Percentiles rank a stretch among this genome's conserved stretches.
Evolutionary conservation across 2,113 vertebrate genomes (phyloP).

Genomic region (Cephalophus harveyi): DNA sequence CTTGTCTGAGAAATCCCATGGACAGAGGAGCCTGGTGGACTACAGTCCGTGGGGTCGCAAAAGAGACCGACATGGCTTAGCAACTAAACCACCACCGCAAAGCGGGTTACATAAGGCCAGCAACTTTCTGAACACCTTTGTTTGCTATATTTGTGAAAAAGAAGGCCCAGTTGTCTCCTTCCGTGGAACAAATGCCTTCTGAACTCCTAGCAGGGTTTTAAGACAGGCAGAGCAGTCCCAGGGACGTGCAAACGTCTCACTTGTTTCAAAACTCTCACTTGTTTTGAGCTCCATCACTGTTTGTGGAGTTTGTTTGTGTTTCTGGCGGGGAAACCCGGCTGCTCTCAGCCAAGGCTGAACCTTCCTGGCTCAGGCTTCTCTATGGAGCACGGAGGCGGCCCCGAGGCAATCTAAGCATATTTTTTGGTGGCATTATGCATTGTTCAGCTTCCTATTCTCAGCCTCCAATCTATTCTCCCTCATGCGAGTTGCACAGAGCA

Average conservation of each 20-base stretch:
- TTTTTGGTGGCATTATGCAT: conserved; percentile 40
- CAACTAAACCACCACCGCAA: background rate
- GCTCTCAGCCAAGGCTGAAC: background rate
- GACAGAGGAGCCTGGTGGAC: background rate
- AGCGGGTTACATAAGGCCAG: background rate
- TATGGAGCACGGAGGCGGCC: background rate
- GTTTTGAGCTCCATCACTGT: background rate
- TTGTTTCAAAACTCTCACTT: background rate
- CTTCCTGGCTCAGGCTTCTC: background rate
- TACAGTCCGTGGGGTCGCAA: background rate
- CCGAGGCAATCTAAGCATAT: conserved; percentile 73
- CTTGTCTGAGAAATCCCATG: background rate
- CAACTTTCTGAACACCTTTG: background rate
- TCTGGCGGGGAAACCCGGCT: conserved; percentile 26
- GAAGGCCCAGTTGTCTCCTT: background rate
- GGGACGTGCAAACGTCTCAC: background rate
- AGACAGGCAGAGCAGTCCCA: background rate
- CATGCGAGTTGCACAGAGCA: conserved; percentile 53
- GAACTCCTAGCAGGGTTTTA: background rate
- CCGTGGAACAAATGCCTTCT: background rate
- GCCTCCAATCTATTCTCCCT: background rate
- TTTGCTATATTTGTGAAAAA: background rate
- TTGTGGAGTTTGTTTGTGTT: background rate
- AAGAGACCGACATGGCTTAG: background rate
- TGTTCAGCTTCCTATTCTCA: conserved; percentile 47